Conservation (phyloP, 92 coral and sea anemone genomes). For the Phymanthus crucifer region DNA sequence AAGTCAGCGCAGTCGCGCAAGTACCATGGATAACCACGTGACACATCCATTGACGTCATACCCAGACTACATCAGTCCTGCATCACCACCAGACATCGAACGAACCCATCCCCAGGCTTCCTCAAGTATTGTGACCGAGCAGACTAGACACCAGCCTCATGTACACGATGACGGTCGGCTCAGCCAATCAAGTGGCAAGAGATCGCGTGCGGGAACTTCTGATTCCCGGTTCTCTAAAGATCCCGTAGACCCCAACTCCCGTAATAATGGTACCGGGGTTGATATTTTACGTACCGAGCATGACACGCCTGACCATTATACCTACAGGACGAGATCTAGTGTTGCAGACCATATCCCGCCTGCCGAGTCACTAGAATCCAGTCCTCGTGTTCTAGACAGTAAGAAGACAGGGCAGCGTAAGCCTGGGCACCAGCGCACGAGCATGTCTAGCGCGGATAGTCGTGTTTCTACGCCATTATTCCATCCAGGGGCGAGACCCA, state of each 20-base stretch:
- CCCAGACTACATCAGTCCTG: conserved; percentile 64
- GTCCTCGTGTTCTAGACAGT: conserved; percentile 47
- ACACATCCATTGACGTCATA: conserved; percentile 43
- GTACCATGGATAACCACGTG: conserved; percentile 53
- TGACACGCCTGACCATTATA: conserved; percentile 30
- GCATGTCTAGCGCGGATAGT: conserved; percentile 91
- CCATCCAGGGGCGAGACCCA: conserved; percentile 73
- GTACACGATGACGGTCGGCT: conserved; percentile 49
- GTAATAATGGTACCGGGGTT: conserved; percentile 19
- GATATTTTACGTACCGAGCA: conserved; percentile 59
- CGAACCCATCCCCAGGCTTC: conserved; percentile 57
- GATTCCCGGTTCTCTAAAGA: conserved; percentile 52
- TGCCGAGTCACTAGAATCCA: conserved; percentile 49
- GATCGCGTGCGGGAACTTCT: conserved; percentile 57
- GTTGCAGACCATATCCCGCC: conserved; percentile 54
- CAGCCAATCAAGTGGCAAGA: conserved; percentile 49
- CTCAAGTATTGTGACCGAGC: conserved; percentile 49
- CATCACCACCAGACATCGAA: conserved; percentile 47
- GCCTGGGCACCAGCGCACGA: conserved; percentile 65
- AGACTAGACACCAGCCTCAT: conserved; percentile 41
- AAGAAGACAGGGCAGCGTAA: conserved; percentile 32
- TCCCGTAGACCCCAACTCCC: conserved; percentile 13
- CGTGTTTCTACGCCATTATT: conserved; percentile 97
- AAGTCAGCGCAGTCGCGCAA: conserved; percentile 68
- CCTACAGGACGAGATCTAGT: conserved; percentile 33